Base-by-base conservation (phyloP, 2,797 vertebrate species). In the Staurois parvus region DNA sequence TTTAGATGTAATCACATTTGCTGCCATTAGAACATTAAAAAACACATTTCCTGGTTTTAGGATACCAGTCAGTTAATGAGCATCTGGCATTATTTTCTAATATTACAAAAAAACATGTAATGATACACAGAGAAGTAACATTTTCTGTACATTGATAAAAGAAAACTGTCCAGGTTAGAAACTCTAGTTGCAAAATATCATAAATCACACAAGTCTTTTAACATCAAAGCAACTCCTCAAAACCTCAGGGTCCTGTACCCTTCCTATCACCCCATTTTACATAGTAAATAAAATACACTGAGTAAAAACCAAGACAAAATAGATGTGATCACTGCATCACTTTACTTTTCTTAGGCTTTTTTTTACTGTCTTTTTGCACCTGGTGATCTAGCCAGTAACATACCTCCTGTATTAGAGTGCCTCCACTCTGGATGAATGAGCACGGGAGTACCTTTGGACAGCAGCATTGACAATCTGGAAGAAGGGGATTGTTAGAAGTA, bases 41-140 rank as follows among this genome's bases (percentile, higher is more conserved):
- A 21, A 5, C 52, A 72, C 79, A 82, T 82, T 86, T 86, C 84
- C 84, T 86, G 66, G 72, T 86, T 85, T 70, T 81, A 82, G 75
- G 79, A 86, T 82, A 86, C 79, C 73, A 82, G 79, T 76, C 70
- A 64, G 79, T 73, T 82, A 86, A 77, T 69, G 67, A 82, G 74
- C 85, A 86, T 86, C 85, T 86, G 85, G 85, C 74, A 82, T 82
- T 66, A 82, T 82, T 86, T 82, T 67, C 52, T 72, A 66, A 82
- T 86, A 86, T 78, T 77, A 28, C 52, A 72, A 82, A 84, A 84
- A 77, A 37, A 62, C 62, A 40, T 62, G 66, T 64, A 85, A 72
- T 67, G 48, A 66, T 66, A 76, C 42, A 70, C 21, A 66, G 40
- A 45, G 68, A 77, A 82, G 82, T 66, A 75, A 81, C 42, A 75